Evolutionary conservation across 2,888 invertebrate species (phyloP).

Genomic region (Eumacrocentrus americanus): DNA sequence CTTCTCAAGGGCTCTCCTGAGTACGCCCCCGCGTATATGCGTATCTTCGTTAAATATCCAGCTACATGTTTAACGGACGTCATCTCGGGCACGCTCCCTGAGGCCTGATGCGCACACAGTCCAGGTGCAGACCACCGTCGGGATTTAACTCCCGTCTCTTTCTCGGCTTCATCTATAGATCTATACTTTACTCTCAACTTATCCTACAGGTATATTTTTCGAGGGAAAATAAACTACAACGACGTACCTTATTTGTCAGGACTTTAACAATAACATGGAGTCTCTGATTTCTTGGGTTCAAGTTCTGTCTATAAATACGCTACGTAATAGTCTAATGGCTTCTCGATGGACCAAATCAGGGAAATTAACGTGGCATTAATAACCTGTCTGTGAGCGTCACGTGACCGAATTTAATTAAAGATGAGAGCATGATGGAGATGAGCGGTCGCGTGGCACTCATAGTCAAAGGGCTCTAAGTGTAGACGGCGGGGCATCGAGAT

Average conservation of each 20-base stretch:
- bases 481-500: constrained; percentile 12
- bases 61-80: constrained; percentile 29
- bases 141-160: background rate
- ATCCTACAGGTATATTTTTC: background rate
- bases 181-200: background rate
- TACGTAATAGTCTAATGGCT: no score
- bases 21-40: constrained; percentile 29
- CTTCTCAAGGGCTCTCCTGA: constrained; percentile 31
- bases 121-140: constrained; percentile 17
- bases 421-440: constrained; percentile 9
- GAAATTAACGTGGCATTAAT: constrained; percentile 16
- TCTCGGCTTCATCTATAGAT: background rate
- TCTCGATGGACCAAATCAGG: no score
- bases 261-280: no score
- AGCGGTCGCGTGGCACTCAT: no score
- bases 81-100: constrained; percentile 26
- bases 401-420: constrained; percentile 23
- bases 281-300: no score
- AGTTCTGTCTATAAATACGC: no score
- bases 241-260: background rate
- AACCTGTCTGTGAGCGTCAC: constrained; percentile 12
- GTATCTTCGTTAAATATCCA: constrained; percentile 9
- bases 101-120: constrained; percentile 3
- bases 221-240: background rate
- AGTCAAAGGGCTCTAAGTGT: constrained; percentile 10